Evolutionary conservation across 2,888 invertebrate genomes (phyloP).

Genomic region (Malacosoma neustria): DNA sequence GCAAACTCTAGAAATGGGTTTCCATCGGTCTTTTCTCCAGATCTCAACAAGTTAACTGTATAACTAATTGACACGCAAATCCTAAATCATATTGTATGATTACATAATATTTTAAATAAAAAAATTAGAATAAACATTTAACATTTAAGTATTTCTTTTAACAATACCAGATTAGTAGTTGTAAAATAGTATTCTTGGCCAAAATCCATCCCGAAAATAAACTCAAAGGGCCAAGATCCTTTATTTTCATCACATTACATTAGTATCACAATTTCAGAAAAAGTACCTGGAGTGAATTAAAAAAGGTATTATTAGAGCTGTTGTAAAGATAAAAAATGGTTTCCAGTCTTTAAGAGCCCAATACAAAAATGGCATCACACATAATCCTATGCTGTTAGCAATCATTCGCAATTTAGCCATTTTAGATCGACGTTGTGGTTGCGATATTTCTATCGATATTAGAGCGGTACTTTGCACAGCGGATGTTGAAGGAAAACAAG

Average conservation of each 20-base stretch:
- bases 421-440: conserved; percentile 29
- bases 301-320: conserved; percentile 27
- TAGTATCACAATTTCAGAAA: background rate
- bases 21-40: conserved; percentile 68
- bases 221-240: conserved; percentile 67
- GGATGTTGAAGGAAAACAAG: conserved; percentile 40
- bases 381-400: conserved; percentile 32
- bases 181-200: conserved; percentile 68
- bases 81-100: conserved; percentile 32
- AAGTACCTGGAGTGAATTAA: conserved; percentile 40
- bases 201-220: conserved; percentile 73
- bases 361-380: conserved; percentile 35
- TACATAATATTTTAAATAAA: background rate
- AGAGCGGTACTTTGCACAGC: conserved; percentile 33
- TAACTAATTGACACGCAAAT: conserved; percentile 64
- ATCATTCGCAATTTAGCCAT: conserved; percentile 30
- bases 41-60: conserved; percentile 63
- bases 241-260: conserved; percentile 24
- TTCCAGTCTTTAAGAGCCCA: conserved; percentile 49
- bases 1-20: conserved; percentile 80
- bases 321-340: conserved; percentile 34
- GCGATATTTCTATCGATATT: conserved; percentile 45
- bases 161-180: conserved; percentile 71
- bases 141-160: conserved; percentile 7
- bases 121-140: conserved; percentile 1